Conservation (phyloP, 2,888 invertebrate species). For the Chesias legatella region DNA sequence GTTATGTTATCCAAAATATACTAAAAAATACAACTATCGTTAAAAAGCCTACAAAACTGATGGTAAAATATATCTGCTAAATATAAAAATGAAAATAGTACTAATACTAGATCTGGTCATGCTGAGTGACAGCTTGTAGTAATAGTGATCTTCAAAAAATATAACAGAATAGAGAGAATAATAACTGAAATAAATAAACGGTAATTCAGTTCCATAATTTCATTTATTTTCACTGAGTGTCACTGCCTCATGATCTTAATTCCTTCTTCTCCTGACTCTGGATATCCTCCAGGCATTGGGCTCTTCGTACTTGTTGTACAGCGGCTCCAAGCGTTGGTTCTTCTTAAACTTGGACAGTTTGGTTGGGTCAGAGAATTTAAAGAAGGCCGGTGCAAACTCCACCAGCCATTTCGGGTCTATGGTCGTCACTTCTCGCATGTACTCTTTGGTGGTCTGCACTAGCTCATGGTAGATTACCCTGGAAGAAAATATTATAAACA, state of each 20-base stretch:
- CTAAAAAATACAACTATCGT: no score
- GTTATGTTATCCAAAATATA: no score
- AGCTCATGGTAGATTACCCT: slow-evolving; percentile 99
- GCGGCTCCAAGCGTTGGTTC: slow-evolving; percentile 97
- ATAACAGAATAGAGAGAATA: no score
- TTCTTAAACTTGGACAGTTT: slow-evolving; percentile 99
- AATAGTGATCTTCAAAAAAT: no score
- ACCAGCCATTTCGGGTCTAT: slow-evolving; percentile 99
- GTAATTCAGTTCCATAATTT: background rate
- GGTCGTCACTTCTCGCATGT: slow-evolving; percentile 98
- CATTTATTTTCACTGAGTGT: no score
- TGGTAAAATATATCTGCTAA: no score
- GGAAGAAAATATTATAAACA: slow-evolving; percentile 31
- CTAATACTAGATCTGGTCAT: no score
- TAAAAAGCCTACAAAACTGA: no score
- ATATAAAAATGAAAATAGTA: no score
- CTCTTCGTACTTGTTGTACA: slow-evolving; percentile 99
- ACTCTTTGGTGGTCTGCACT: slow-evolving; percentile 99
- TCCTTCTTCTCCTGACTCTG: slow-evolving; percentile 90
- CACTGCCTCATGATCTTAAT: slow-evolving; percentile 72
- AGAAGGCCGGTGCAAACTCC: slow-evolving; percentile 99
- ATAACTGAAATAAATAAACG: no score
- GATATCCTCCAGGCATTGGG: slow-evolving; percentile 99
- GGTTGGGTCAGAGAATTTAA: slow-evolving; percentile 98
- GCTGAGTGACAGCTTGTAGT: no score